phyloP scores from a whole-genome alignment of 2,113 vertebrate genomes.

The Anas platyrhynchos region DNA sequence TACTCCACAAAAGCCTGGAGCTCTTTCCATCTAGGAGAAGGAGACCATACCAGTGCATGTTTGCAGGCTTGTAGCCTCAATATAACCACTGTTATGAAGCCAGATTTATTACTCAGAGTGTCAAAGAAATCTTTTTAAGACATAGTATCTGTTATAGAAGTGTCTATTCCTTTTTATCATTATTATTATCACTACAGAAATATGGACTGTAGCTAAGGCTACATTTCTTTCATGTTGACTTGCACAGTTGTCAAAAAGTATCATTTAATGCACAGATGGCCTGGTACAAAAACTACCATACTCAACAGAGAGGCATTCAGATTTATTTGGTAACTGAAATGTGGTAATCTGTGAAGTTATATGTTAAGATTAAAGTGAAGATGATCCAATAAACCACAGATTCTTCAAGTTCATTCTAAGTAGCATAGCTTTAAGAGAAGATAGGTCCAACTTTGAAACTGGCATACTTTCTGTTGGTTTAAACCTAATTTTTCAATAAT shows the following conservation, averaged over 20 bases:
- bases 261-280: neutral
- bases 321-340: neutral
- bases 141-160: neutral
- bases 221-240: neutral
- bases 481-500: neutral
- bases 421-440: neutral
- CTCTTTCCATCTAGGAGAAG: neutral
- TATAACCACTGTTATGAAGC: neutral
- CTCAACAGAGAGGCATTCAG: neutral
- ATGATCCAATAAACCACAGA: neutral
- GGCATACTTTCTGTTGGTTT: neutral
- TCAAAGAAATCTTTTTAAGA: neutral
- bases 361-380: neutral
- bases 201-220: too few species aligned
- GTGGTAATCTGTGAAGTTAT: neutral
- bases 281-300: neutral
- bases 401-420: neutral
- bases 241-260: neutral
- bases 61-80: neutral
- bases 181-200: too few species aligned
- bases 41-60: neutral
- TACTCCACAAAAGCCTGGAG: neutral
- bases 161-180: neutral
- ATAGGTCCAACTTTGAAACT: neutral
- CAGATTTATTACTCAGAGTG: neutral